A percentile compares a stretch with the other conserved stretches of the same genome.
phyloP scores from a whole-genome alignment of 2,888 invertebrate genomes.

The Caenorhabditis sp. region DNA sequence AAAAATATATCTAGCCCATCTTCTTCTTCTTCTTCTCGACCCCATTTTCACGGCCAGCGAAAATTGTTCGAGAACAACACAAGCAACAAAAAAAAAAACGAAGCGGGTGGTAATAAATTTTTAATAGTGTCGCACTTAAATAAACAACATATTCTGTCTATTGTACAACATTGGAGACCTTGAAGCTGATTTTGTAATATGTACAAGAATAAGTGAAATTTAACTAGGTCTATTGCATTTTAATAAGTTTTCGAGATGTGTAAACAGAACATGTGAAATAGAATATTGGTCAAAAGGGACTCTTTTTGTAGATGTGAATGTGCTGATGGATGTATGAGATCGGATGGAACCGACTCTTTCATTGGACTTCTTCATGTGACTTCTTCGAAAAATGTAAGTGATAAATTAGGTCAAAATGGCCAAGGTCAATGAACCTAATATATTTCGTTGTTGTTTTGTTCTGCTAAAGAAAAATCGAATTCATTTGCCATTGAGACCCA shows the following conservation, averaged over 20 bases:
- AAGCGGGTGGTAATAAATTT: neutral
- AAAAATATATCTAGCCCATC: neutral
- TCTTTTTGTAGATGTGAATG: constrained; percentile 53
- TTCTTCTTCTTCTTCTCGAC: neutral
- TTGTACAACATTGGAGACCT: neutral
- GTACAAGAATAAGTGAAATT: neutral
- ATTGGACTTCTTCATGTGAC: constrained; percentile 61
- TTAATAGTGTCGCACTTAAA: constrained; percentile 1
- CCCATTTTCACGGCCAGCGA: neutral
- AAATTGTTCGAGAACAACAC: neutral
- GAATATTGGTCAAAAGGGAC: neutral
- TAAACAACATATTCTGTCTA: neutral
- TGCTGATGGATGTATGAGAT: constrained; percentile 50
- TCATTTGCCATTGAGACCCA: neutral
- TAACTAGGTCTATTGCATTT: neutral
- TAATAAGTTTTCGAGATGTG: neutral
- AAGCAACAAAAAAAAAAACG: too few relatives aligned
- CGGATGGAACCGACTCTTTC: constrained; percentile 54
- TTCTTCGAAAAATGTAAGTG: constrained; percentile 50
- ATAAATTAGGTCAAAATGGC: constrained; percentile 33
- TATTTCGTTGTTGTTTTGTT: neutral
- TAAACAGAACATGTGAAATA: neutral
- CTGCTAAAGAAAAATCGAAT: neutral
- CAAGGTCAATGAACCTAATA: neutral
- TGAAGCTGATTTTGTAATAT: neutral